A percentile compares a stretch with the other conserved stretches of the same genome.
These are phyloP conservation scores for Drosophila arizonae DNA, from an alignment of 1,140 invertebrate species.

Conservation along the genomic window DNA sequence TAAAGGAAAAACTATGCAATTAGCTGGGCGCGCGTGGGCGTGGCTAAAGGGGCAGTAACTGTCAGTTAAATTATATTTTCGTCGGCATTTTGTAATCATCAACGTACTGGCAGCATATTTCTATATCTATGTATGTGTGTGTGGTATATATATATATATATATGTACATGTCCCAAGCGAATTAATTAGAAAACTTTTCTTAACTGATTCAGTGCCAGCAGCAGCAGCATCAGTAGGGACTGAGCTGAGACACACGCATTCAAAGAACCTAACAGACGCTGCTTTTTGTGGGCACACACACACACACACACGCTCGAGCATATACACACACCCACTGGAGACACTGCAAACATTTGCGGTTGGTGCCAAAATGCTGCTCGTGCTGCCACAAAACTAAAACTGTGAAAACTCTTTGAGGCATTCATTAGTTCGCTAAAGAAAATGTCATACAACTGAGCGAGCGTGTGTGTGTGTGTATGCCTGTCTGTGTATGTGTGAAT, in stretches of 20 bases:
- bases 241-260: constrained; percentile 42
- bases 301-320: constrained; percentile 5
- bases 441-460: constrained; percentile 28
- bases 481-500: constrained; percentile 25
- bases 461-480: constrained; percentile 28
- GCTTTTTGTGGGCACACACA: constrained; percentile 30
- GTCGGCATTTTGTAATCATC: constrained; percentile 46
- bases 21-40: constrained; percentile 44
- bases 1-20: constrained; percentile 47
- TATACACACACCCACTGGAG: not conserved
- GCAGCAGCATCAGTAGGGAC: constrained; percentile 18
- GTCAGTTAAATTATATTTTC: constrained; percentile 74
- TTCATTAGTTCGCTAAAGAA: constrained; percentile 45
- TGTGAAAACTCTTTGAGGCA: constrained; percentile 44
- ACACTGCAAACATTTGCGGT: constrained; percentile 45
- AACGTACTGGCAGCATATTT: constrained; percentile 43
- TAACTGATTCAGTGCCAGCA: constrained; percentile 73
- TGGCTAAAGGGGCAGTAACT: constrained; percentile 32
- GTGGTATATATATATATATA: constrained; percentile 36
- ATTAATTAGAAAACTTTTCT: constrained; percentile 81
- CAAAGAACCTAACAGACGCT: constrained; percentile 38
- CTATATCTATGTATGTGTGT: constrained; percentile 3
- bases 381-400: constrained; percentile 38
- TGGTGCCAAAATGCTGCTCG: constrained; percentile 34
- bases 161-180: constrained; percentile 59